A percentile compares a stretch with the other conserved stretches of the same genome.
phyloP scores from a whole-genome alignment of 2,797 vertebrate genomes.

The Sebastes miniatus region DNA sequence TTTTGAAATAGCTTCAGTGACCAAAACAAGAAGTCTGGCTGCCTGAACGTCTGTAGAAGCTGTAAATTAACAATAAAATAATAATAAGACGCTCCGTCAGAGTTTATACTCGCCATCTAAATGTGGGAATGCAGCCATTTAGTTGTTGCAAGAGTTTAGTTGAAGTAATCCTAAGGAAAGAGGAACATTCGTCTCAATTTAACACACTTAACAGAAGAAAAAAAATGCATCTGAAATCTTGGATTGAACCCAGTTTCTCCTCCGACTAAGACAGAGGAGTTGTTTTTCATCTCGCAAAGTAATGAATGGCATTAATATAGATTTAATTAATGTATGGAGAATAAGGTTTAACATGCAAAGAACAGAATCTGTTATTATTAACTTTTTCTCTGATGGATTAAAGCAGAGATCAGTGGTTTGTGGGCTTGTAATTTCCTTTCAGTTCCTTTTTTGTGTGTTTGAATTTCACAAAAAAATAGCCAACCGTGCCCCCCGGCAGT shows the following conservation, averaged over 20 bases:
- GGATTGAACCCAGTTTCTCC: neutral
- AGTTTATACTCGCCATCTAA: neutral
- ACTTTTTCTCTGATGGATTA: neutral
- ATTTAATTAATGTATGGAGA: neutral
- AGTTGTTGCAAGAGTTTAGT: neutral
- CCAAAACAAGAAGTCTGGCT: neutral
- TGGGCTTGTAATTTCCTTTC: neutral
- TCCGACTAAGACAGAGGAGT: neutral
- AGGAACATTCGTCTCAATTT: slow-evolving; percentile 16
- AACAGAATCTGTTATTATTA: neutral
- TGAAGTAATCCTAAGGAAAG: neutral
- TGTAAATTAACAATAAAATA: neutral
- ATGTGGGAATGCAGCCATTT: neutral
- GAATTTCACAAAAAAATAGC: slow-evolving; percentile 3
- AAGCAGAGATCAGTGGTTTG: neutral
- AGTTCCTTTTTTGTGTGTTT: neutral
- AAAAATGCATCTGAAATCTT: neutral
- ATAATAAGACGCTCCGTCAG: neutral
- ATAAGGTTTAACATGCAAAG: neutral
- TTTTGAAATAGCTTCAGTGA: neutral
- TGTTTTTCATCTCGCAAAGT: slow-evolving; percentile 8
- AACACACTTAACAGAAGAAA: neutral
- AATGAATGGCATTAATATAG: neutral
- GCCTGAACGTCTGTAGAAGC: neutral
- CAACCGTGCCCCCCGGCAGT: neutral